Evolutionary conservation across 2,888 invertebrate species (phyloP), one percentile per base, ranked within the genome.

Genomic region (Platycheirus rosarum): DNA sequence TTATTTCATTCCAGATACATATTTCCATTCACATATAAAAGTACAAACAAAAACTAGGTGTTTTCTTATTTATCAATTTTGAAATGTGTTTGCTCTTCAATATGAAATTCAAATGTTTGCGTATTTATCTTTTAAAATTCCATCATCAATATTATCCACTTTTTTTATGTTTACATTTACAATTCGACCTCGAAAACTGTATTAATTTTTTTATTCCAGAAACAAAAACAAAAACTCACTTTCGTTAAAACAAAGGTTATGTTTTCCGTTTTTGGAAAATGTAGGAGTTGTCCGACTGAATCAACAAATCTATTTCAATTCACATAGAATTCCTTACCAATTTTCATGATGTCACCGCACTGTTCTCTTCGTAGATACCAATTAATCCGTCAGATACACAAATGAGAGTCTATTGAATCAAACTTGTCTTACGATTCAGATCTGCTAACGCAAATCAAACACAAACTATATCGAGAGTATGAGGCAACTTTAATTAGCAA

Each of bases 281-380:
- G 73, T 73, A 51, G 37, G 65, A 51, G 44, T 42, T 42, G 42
- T 11, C 37, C 35, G 16, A 16, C n/a, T 37, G 8, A 60, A 13
- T 48, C 11, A 49, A 29, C 13, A 23, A 14, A 23, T 32, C n/a
- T 49, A 14, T 57, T 66, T 14, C 2, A 44, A 14, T 44, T 60
- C 35, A 75, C 13, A 51, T 26, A 65, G 37, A n/a, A 57, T 48
- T 49, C 3, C 78, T 78, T 73, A 78, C 78, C 78, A 46, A 78
- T 78, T 16, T 51, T 78, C 78, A 78, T 78, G 53, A 40, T 78
- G 78, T 48, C 51, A 66, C 37, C 20, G n/a, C n/a, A 8, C 11
- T 55, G 48, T 63, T 40, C 53, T 26, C 51, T 29, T 18, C n/a
- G n/a, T n/a, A 48, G 16, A 29, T 37, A 1, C 16, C 20, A 14